Evolutionary conservation across 2,113 vertebrate genomes (phyloP).

Genomic region (Mugil cephalus): DNA sequence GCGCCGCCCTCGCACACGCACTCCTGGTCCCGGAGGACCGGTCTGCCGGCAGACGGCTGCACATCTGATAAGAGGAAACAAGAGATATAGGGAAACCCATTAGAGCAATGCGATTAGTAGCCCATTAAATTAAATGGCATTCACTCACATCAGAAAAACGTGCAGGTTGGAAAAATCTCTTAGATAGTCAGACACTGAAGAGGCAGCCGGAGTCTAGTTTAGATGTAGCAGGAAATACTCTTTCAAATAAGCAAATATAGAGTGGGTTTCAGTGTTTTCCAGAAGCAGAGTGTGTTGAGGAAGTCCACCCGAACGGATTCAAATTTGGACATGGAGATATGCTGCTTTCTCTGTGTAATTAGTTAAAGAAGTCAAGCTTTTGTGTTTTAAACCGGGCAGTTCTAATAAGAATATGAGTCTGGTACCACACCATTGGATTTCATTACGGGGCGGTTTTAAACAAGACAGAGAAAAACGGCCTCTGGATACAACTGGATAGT

Average conservation of each 20-base stretch:
- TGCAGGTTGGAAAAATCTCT: conserved; percentile 20
- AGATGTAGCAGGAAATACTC: not conserved
- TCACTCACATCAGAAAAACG: conserved; percentile 61
- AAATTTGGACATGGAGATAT: not conserved
- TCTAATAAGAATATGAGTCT: too few relatives aligned
- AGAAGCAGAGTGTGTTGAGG: not conserved
- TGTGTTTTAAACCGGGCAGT: too few relatives aligned
- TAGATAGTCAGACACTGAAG: not conserved
- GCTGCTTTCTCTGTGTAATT: not conserved
- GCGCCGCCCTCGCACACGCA: conserved; percentile 92
- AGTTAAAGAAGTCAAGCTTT: not conserved
- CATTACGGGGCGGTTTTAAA: too few relatives aligned
- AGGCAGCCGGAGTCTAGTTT: not conserved
- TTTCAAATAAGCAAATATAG: conserved; percentile 26
- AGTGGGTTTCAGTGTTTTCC: not conserved
- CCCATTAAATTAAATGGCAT: conserved; percentile 72
- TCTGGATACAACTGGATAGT: too few relatives aligned
- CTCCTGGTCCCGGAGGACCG: conserved; percentile 85
- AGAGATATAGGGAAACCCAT: conserved; percentile 58
- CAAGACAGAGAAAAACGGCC: too few relatives aligned
- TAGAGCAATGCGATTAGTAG: conserved; percentile 63
- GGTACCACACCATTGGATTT: too few relatives aligned
- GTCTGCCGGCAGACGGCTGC: conserved; percentile 81
- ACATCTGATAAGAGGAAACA: conserved; percentile 83
- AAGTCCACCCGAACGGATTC: not conserved